A percentile compares a stretch with the other conserved stretches of the same genome.
phyloP scores from a whole-genome alignment of 2,113 vertebrate genomes.

The Ctenomys sociabilis region DNA sequence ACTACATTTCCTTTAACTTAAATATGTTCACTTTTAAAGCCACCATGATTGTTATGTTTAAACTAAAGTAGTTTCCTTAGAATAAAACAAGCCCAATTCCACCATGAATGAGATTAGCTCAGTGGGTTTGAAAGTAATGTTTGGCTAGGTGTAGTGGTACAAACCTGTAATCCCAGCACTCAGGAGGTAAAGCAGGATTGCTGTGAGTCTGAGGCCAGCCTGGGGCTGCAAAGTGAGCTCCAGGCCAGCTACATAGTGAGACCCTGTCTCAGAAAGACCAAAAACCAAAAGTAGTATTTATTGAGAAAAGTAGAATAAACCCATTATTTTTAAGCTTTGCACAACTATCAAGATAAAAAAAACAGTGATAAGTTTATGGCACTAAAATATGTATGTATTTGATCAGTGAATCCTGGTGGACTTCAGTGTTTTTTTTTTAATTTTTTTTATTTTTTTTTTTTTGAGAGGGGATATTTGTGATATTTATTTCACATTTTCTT shows the following conservation, averaged over 20 bases:
- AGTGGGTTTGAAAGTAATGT: neutral
- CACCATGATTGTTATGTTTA: neutral
- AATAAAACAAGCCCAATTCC: neutral
- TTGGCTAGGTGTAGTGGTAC: no score
- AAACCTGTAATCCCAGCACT: no score
- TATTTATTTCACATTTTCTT: no score
- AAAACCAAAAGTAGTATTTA: neutral
- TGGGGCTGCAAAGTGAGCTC: no score
- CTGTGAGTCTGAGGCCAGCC: no score
- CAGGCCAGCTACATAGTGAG: no score
- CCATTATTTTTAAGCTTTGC: constrained; percentile 18
- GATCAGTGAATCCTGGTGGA: neutral
- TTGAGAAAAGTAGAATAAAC: constrained; percentile 39
- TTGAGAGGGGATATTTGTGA: no score
- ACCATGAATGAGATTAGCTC: neutral
- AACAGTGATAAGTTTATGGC: neutral
- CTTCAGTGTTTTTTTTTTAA: constrained; percentile 12
- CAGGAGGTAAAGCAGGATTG: no score
- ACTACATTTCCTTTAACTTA: neutral
- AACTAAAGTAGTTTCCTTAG: constrained; percentile 9
- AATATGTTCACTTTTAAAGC: constrained; percentile 30
- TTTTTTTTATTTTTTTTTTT: no score
- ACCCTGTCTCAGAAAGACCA: no score
- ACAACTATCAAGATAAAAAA: neutral
- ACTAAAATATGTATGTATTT: neutral